Evolutionary conservation across 2,888 invertebrate species (phyloP).

Genomic region (Ceramica pisi): DNA sequence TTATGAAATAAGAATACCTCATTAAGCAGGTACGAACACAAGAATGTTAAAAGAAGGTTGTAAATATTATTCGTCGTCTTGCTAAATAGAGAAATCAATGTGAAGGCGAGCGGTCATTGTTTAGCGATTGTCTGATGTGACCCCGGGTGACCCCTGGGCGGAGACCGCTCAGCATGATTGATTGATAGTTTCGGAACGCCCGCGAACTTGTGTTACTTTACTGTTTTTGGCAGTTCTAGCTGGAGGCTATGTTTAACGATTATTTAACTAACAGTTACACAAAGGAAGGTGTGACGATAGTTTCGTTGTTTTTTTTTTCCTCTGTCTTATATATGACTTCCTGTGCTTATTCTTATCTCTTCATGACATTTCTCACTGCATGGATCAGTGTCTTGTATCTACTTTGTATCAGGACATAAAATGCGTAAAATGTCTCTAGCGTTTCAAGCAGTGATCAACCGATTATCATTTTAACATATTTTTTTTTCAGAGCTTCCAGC

Average conservation of each 20-base stretch:
- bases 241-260: constrained; percentile 24
- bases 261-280: constrained; percentile 5
- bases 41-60: neutral
- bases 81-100: constrained; percentile 55
- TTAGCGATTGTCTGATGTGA: constrained; percentile 20
- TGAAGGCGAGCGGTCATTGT: constrained; percentile 44
- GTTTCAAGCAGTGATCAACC: too few relatives aligned
- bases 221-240: constrained; percentile 10
- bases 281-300: neutral
- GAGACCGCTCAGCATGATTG: constrained; percentile 4
- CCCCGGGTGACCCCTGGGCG: constrained; percentile 39
- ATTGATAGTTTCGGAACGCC: constrained; percentile 31
- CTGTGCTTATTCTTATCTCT: too few relatives aligned
- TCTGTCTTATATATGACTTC: too few relatives aligned
- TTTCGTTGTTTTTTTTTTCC: too few relatives aligned
- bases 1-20: neutral
- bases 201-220: neutral
- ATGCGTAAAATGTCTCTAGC: too few relatives aligned
- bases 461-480: too few relatives aligned
- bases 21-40: neutral
- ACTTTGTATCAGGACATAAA: too few relatives aligned
- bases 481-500: too few relatives aligned
- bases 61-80: constrained; percentile 13
- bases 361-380: too few relatives aligned
- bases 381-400: too few relatives aligned